Base-by-base conservation (phyloP, 2,797 vertebrate genomes). In the Eremophila alpestris region DNA sequence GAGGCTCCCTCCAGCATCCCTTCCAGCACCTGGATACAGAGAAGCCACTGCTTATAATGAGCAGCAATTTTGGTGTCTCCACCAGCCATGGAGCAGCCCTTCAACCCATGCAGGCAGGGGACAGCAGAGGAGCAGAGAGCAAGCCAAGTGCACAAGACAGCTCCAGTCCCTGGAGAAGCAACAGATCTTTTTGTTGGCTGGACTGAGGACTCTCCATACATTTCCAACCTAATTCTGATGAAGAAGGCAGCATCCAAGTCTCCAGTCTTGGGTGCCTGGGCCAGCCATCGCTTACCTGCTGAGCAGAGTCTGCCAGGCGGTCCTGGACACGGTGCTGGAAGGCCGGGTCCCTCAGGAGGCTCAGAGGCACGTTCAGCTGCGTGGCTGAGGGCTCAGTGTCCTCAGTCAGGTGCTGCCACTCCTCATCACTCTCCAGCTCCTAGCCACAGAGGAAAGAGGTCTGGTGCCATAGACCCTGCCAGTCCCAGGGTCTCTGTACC, bases 401-500 rank as follows among this genome's bases (percentile, higher is more conserved):
- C 77, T 98, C 92, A 0, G 91, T 96, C 77, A 99, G 86, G 15
- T 95, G 96, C 67, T 98, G 97, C 98, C 98, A 99, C 54, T 98
- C 98, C 16, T 98, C 98, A 67, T 98, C 98, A 1, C 97, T 98
- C 92, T 98, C 98, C 76, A 91, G 81, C 65, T 98, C 98, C 98
- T 99, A 86, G 45, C 13, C 84, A 74, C 0, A 0, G 46, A 91
- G 22, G 23, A 86, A 41, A 79, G 17, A 64, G 29, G 10, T 10
- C 32, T 69, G 64, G 12, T 91, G 40, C 10, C 38, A 80, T 46
- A 75, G 38, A 48, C 7, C 20, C 29, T 58, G 38, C 21, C 48
- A 65, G 45, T 45, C 16, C 16, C 43, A 64, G 36, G 19, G 38
- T 54, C 38, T 58, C 60, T 38, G 9, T 38, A 64, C 11, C 29